phyloP scores from a whole-genome alignment of 1,140 invertebrate genomes.

The Bilobella aurantiaca region DNA sequence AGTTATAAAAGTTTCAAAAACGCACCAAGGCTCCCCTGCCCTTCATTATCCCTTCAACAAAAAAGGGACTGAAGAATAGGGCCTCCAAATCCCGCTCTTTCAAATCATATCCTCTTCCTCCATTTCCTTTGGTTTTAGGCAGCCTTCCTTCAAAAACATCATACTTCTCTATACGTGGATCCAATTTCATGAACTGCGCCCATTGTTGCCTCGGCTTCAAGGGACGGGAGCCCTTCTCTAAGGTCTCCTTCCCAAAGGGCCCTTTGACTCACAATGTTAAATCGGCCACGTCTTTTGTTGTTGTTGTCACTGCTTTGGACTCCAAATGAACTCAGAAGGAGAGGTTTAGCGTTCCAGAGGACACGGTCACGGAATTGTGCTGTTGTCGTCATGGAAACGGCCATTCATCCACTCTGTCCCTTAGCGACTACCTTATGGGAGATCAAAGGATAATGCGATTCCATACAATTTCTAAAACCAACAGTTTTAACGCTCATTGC shows the following conservation, averaged over 20 bases:
- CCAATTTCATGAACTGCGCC: not conserved
- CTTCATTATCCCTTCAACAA: not conserved
- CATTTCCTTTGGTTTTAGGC: not conserved
- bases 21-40: too few species aligned
- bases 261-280: conserved; percentile 10
- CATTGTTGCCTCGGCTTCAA: not conserved
- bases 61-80: too few species aligned
- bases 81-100: too few species aligned
- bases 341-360: too few species aligned
- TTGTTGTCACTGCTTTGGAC: conserved; percentile 19
- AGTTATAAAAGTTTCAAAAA: too few species aligned
- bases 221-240: too few species aligned
- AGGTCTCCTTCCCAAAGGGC: not conserved
- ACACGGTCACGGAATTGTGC: too few species aligned
- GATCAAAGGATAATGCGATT: not conserved
- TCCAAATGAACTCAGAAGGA: too few species aligned
- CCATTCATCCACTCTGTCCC: too few species aligned
- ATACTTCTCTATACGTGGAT: not conserved
- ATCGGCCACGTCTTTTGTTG: conserved; percentile 23
- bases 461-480: not conserved
- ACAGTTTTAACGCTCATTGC: conserved; percentile 6
- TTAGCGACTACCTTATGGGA: too few species aligned
- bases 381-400: too few species aligned
- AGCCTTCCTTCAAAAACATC: not conserved
- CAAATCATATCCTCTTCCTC: conserved; percentile 4